phyloP scores from a whole-genome alignment of 2,797 vertebrate genomes.

The Mustela erminea region DNA sequence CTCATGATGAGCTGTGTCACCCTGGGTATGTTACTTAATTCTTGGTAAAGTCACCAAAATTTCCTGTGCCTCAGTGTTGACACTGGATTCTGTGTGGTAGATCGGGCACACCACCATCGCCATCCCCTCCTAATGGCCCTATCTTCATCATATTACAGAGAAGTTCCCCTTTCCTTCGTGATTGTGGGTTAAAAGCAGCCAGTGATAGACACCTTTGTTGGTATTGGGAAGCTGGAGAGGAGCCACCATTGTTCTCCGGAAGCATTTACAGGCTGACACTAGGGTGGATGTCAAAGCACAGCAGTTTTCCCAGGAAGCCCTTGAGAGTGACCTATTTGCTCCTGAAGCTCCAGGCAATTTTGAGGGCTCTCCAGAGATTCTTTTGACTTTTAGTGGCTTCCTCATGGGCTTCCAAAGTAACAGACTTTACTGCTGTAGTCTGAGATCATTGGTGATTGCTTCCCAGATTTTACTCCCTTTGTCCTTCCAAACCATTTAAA shows the following conservation, averaged over 20 bases:
- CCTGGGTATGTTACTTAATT: neutral
- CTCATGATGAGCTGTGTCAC: neutral
- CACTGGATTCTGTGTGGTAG: neutral
- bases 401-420: neutral
- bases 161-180: neutral
- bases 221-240: neutral
- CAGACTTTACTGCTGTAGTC: neutral
- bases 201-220: neutral
- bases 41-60: neutral
- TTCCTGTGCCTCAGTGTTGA: neutral
- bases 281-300: neutral
- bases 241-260: neutral
- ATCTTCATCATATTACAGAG: neutral
- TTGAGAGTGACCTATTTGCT: neutral
- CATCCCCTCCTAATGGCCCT: neutral
- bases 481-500: neutral
- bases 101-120: too few relatives aligned
- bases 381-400: neutral
- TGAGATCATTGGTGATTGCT: neutral
- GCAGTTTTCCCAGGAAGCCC: neutral
- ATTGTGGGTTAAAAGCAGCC: neutral
- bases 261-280: neutral
- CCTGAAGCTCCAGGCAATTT: neutral
- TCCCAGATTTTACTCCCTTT: neutral
- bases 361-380: neutral